Evolutionary conservation across 2,888 invertebrate species (phyloP).

Genomic region (Gonocerus acuteangulatus): DNA sequence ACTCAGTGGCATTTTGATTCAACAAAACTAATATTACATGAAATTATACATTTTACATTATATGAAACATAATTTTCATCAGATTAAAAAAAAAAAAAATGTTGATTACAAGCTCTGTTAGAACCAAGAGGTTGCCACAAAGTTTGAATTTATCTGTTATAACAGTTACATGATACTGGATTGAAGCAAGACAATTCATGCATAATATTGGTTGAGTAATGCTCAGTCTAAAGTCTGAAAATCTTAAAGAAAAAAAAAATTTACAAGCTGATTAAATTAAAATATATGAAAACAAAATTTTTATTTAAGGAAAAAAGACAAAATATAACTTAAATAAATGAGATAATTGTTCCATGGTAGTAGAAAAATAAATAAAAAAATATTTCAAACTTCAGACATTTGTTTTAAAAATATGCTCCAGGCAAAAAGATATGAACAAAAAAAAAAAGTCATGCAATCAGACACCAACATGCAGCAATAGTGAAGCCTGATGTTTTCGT

Average conservation of each 20-base stretch:
- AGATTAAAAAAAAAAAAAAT: too few relatives aligned
- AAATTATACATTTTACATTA: too few relatives aligned
- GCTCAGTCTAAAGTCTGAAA: conserved; percentile 12
- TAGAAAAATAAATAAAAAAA: too few relatives aligned
- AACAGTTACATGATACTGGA: background rate
- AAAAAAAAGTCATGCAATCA: conserved; percentile 15
- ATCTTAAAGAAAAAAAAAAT: background rate
- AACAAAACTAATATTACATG: background rate
- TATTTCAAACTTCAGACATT: conserved; percentile 13
- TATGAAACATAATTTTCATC: too few relatives aligned
- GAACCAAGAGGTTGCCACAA: conserved; percentile 4
- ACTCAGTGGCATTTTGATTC: conserved; percentile 12
- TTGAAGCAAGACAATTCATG: conserved; percentile 1
- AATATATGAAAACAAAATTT: too few relatives aligned
- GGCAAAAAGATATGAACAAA: background rate
- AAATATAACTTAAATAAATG: too few relatives aligned
- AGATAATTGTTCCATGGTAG: too few relatives aligned
- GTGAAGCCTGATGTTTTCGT: conserved; percentile 21
- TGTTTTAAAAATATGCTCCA: background rate
- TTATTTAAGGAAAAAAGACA: too few relatives aligned
- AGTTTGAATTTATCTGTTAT: background rate
- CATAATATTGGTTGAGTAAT: background rate
- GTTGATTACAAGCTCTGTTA: background rate
- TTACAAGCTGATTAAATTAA: background rate
- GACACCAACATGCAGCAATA: conserved; percentile 17